Percentiles rank a stretch among this genome's conserved stretches.
These are phyloP conservation scores for Lates calcarifer DNA, from an alignment of 2,113 vertebrate species.

Conservation along the genomic window DNA sequence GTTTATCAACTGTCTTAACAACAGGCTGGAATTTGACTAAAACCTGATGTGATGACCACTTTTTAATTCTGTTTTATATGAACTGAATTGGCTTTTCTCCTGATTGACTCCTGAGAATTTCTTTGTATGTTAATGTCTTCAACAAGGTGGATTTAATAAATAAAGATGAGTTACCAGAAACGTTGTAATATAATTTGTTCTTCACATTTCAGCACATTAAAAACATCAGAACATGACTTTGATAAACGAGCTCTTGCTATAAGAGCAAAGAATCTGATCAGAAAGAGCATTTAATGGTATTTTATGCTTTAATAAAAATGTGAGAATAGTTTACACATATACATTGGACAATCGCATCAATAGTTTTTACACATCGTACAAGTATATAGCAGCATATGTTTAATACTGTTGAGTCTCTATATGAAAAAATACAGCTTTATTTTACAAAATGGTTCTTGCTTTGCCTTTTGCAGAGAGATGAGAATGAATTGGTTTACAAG, in stretches of 20 bases:
- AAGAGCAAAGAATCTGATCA: background rate
- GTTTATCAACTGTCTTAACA: background rate
- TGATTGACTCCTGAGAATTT: background rate
- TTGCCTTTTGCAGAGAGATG: conserved; percentile 68
- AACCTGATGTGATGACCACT: background rate
- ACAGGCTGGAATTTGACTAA: background rate
- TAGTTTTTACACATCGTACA: conserved; percentile 87
- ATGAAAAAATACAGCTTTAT: conserved; percentile 91
- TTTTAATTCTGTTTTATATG: conserved; percentile 30
- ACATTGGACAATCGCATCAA: conserved; percentile 85
- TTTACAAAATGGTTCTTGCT: conserved; percentile 85
- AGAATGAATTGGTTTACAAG: conserved; percentile 71
- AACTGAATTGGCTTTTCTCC: background rate
- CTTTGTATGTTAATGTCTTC: conserved; percentile 27
- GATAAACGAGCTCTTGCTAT: background rate
- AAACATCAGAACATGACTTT: too few relatives aligned
- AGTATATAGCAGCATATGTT: conserved; percentile 88
- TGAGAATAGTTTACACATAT: conserved; percentile 88
- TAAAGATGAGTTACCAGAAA: background rate
- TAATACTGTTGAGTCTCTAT: conserved; percentile 87
- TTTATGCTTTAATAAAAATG: conserved; percentile 88
- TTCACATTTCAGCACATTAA: background rate
- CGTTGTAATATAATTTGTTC: background rate
- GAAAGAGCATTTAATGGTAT: conserved; percentile 51
- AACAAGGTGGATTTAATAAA: conserved; percentile 70